phyloP scores from a whole-genome alignment of 2,797 vertebrate species.

The Sparidentex hasta region DNA sequence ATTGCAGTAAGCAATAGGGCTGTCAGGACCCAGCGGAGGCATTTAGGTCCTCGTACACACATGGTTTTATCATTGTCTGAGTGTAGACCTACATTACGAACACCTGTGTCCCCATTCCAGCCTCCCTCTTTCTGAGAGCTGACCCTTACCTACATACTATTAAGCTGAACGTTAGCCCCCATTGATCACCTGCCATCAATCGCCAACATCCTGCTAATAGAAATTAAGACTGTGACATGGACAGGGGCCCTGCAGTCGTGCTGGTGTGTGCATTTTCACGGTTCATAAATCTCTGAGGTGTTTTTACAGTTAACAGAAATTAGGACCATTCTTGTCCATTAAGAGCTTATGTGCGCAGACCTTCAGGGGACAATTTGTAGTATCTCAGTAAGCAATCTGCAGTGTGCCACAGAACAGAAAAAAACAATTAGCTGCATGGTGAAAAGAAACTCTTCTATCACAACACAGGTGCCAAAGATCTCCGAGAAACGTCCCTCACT shows the following conservation, averaged over 20 bases:
- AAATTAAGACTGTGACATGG: slow-evolving; percentile 55
- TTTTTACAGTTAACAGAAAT: slow-evolving; percentile 74
- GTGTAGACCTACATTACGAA: slow-evolving; percentile 82
- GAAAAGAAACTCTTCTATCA: slow-evolving; percentile 23
- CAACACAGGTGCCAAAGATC: slow-evolving; percentile 29
- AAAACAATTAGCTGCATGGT: slow-evolving; percentile 42
- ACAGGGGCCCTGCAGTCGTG: slow-evolving; percentile 42
- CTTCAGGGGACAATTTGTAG: slow-evolving; percentile 68
- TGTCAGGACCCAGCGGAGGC: slow-evolving; percentile 83
- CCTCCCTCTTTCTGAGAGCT: slow-evolving; percentile 63
- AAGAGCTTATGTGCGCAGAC: slow-evolving; percentile 61
- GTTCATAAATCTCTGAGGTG: slow-evolving; percentile 67
- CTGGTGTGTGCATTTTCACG: slow-evolving; percentile 39
- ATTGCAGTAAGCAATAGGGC: slow-evolving; percentile 86
- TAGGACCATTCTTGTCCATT: slow-evolving; percentile 68
- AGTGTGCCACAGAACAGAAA: slow-evolving; percentile 37
- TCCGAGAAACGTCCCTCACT: slow-evolving; percentile 33
- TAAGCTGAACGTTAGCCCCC: slow-evolving; percentile 67
- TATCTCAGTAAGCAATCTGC: slow-evolving; percentile 53
- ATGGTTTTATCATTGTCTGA: slow-evolving; percentile 77
- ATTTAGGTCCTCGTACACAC: slow-evolving; percentile 80
- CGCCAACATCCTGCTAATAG: slow-evolving; percentile 56
- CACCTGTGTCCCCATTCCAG: slow-evolving; percentile 88
- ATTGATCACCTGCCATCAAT: slow-evolving; percentile 74
- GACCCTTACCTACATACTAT: slow-evolving; percentile 67